Percentiles rank a stretch among this genome's conserved stretches.
phyloP scores from a whole-genome alignment of 2,113 vertebrate species.

The Carassius gibelio region DNA sequence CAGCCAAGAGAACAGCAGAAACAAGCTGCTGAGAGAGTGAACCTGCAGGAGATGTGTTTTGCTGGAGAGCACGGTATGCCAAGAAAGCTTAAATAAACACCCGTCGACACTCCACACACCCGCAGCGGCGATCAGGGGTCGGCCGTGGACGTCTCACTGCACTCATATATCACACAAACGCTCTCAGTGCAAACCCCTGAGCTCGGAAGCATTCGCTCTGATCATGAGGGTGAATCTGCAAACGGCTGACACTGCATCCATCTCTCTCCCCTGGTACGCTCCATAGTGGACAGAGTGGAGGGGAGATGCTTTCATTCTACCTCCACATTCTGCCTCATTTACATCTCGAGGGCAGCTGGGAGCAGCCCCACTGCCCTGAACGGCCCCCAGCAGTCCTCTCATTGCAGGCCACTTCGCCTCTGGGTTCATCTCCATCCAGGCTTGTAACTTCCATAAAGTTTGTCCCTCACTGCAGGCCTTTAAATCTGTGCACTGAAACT shows the following conservation, averaged over 20 bases:
- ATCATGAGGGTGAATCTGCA: constrained; percentile 43
- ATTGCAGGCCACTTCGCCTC: constrained; percentile 28
- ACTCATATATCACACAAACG: constrained; percentile 39
- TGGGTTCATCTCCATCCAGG: constrained; percentile 40
- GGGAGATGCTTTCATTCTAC: constrained; percentile 13
- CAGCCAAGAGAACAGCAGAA: constrained; percentile 5
- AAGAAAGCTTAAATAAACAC: constrained; percentile 56
- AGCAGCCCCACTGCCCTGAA: constrained; percentile 26
- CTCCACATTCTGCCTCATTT: constrained; percentile 37
- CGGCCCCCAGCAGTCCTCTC: constrained; percentile 47
- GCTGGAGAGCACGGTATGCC: neutral
- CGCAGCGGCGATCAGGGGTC: constrained; percentile 11
- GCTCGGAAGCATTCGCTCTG: constrained; percentile 28
- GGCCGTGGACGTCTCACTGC: neutral
- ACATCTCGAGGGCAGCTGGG: constrained; percentile 24
- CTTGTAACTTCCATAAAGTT: constrained; percentile 51
- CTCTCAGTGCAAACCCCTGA: constrained; percentile 12
- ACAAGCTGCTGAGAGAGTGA: neutral
- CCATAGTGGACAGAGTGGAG: constrained; percentile 23
- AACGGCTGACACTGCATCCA: constrained; percentile 47
- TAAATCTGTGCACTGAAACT: constrained; percentile 4
- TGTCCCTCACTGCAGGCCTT: constrained; percentile 23
- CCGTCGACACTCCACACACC: constrained; percentile 12
- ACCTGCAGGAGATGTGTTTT: constrained; percentile 34
- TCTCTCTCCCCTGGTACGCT: constrained; percentile 18